Evolutionary conservation across 2,797 vertebrate species (phyloP).

Genomic region (Distichodus sexfasciatus): DNA sequence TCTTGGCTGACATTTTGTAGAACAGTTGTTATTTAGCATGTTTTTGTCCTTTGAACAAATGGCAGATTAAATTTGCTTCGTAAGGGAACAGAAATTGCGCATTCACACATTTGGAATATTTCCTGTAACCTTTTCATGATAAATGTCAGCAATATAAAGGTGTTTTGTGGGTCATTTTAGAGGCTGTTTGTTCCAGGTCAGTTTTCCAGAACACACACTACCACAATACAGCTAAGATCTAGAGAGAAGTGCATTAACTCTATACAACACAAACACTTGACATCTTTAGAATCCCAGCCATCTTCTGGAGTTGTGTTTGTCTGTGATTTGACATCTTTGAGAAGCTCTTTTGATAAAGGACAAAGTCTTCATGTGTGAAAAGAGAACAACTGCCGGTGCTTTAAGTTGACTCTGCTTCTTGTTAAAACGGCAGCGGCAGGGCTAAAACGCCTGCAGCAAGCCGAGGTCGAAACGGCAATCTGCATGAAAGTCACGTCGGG

Average conservation of each 20-base stretch:
- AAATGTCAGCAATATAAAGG: slow-evolving; percentile 35
- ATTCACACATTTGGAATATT: slow-evolving; percentile 20
- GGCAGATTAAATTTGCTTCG: background rate
- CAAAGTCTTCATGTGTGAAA: background rate
- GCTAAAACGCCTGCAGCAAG: background rate
- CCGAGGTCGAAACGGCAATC: slow-evolving; percentile 26
- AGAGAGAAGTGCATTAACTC: no score
- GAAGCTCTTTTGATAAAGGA: background rate
- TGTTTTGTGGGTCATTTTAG: slow-evolving; percentile 16
- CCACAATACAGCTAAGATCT: background rate
- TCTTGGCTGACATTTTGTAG: background rate
- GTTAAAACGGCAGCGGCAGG: background rate
- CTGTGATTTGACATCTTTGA: background rate
- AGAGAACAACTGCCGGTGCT: background rate
- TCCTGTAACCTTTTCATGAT: slow-evolving; percentile 38
- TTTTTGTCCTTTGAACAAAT: background rate
- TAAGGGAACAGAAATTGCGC: slow-evolving; percentile 12
- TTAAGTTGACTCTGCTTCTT: slow-evolving; percentile 7
- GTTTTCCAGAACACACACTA: background rate
- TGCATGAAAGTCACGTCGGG: slow-evolving; percentile 38
- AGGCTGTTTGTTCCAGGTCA: slow-evolving; percentile 19
- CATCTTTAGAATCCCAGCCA: background rate
- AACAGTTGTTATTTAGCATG: background rate
- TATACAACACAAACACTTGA: background rate
- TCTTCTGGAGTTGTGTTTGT: background rate